Percentiles rank a stretch among this genome's conserved stretches.
Conservation (phyloP, 2,797 vertebrate genomes). For the Melanotaenia pygmaea region DNA sequence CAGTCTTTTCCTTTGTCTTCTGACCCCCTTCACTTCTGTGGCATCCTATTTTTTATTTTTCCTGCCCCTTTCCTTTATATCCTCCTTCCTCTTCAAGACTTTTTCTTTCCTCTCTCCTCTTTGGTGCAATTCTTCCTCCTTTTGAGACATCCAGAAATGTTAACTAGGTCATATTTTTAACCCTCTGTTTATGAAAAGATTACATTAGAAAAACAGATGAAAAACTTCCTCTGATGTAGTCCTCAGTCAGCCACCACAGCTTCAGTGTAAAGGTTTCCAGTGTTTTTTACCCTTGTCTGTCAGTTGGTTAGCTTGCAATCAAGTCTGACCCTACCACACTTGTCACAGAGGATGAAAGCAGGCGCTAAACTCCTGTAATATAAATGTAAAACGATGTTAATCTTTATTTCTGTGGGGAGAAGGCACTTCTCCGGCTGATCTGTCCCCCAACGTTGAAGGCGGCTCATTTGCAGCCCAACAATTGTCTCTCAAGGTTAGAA, state of each 20-base stretch:
- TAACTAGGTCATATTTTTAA: constrained; percentile 21
- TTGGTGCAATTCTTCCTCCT: constrained; percentile 9
- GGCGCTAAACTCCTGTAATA: constrained; percentile 43
- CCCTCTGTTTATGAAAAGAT: background rate
- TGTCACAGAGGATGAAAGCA: constrained; percentile 32
- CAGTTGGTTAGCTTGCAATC: constrained; percentile 12
- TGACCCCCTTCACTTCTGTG: constrained; percentile 17
- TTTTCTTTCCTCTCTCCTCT: background rate
- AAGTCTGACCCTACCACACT: background rate
- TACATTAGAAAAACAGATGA: background rate
- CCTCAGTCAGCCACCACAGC: background rate
- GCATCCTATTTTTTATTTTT: background rate
- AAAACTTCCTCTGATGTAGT: background rate
- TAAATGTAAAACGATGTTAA: constrained; percentile 64
- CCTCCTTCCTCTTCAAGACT: background rate
- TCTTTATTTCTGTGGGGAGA: constrained; percentile 49
- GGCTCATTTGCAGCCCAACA: constrained; percentile 56
- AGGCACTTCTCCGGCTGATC: constrained; percentile 40
- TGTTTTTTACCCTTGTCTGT: background rate
- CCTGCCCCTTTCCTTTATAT: background rate
- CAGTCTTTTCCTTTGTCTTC: constrained; percentile 8
- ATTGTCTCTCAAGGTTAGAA: constrained; percentile 67
- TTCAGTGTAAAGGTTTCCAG: background rate
- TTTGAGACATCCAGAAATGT: constrained; percentile 9
- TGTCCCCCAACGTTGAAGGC: constrained; percentile 27